phyloP scores from a whole-genome alignment of 2,888 invertebrate genomes.

The Luffia ferchaultella region DNA sequence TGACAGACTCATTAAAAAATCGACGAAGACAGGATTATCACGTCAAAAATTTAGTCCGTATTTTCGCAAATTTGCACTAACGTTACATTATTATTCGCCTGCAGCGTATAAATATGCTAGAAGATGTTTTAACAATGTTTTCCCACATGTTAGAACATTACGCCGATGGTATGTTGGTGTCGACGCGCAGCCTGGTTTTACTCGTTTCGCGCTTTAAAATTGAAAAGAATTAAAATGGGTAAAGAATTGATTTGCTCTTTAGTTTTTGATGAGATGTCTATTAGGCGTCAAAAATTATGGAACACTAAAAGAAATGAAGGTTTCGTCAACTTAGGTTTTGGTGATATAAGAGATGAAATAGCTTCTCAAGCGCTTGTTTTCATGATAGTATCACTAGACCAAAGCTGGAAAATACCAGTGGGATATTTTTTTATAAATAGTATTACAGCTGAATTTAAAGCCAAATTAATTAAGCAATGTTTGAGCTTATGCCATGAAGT shows the following conservation, averaged over 20 bases:
- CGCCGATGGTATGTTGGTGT: conserved; percentile 4
- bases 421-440: conserved; percentile 23
- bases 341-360: neutral
- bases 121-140: conserved; percentile 1
- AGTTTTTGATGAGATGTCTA: conserved; percentile 21
- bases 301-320: neutral
- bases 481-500: conserved; percentile 16
- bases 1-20: conserved; percentile 1
- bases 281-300: conserved; percentile 16
- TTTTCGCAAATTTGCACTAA: conserved; percentile 1
- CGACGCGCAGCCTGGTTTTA: conserved; percentile 20
- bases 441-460: conserved; percentile 15
- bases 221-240: conserved; percentile 8
- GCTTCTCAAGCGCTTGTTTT: conserved; percentile 19
- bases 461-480: conserved; percentile 13
- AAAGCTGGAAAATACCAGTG: conserved; percentile 22
- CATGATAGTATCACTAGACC: conserved; percentile 19
- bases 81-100: neutral
- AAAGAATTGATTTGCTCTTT: conserved; percentile 16
- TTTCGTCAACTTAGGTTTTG: conserved; percentile 1
- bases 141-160: conserved; percentile 1
- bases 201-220: conserved; percentile 18
- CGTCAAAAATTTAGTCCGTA: neutral
- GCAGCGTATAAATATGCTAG: neutral
- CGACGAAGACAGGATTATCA: neutral